Evolutionary conservation across 2,888 invertebrate genomes (phyloP), one percentile per base, ranked within the genome.

Genomic region (Philereme transversata): DNA sequence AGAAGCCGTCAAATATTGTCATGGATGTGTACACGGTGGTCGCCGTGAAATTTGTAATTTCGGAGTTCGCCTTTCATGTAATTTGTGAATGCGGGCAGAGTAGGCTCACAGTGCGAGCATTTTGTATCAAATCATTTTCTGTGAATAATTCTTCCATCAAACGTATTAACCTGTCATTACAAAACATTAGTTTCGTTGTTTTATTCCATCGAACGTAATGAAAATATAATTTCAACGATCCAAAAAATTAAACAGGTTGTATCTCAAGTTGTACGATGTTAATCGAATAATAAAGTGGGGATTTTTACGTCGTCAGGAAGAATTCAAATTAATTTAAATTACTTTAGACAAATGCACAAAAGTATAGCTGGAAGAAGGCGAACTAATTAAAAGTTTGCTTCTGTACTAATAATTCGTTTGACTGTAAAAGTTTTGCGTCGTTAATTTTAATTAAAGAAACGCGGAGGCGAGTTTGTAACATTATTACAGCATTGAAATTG

Each of bases 371-470:
- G 85, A 84, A 86, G 84, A 79, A 87, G 83, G 84, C 83, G 81
- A 90, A 91, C 90, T 90, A 90, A 91, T 92, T 91, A 91, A 90
- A 92, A 91, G 89, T 91, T 91, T 78, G 82, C 87, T 87, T 86
- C 90, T 87, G 87, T 91, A 89, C 88, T 88, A 91, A 92, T 91
- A 92, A 92, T 92, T 91, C 90, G 91, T 90, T 90, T 90, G 88
- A 90, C 87, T 91, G 90, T 90, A 89, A 88, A 89, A 92, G 87
- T 92, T 92, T 91, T 83, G 83, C 88, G 88, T 90, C 91, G 90
- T 92, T 92, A 91, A 92, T 92, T 92, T 92, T 91, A 91, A 92
- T 92, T 92, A 91, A 92, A 92, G 92, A 90, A 92, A 90, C 86
- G 88, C 84, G 82, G 84, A 81, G 83, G 82, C 70, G 81, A 88